A percentile compares a stretch with the other conserved stretches of the same genome.
These are phyloP conservation scores for Tetanocera ferruginea DNA, from an alignment of 2,888 invertebrate species.

Conservation along the genomic window DNA sequence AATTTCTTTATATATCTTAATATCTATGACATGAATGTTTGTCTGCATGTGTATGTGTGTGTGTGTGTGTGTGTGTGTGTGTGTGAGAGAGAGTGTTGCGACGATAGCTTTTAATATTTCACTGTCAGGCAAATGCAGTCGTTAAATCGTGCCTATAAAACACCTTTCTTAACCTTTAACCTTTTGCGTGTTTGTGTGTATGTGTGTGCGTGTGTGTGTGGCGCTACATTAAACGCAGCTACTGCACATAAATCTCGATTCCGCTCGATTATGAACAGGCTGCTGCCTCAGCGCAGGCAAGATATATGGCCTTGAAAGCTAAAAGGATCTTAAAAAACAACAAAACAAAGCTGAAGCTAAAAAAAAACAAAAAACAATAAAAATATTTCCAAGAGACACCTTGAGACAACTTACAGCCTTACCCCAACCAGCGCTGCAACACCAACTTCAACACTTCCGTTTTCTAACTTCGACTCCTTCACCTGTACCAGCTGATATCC, in stretches of 20 bases:
- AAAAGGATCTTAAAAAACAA: not conserved
- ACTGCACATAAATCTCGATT: slow-evolving; percentile 25
- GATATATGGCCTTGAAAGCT: not conserved
- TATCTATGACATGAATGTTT: no score
- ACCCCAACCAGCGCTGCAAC: not conserved
- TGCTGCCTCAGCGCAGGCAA: not conserved
- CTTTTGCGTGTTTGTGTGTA: not conserved
- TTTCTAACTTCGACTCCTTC: not conserved
- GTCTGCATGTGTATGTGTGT: no score
- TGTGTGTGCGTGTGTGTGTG: not conserved
- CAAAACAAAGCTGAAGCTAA: not conserved
- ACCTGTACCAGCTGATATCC: not conserved
- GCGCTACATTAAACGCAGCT: slow-evolving; percentile 27
- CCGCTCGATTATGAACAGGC: slow-evolving; percentile 30
- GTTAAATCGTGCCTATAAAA: slow-evolving; percentile 28
- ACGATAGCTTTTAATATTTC: slow-evolving; percentile 16
- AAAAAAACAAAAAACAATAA: not conserved
- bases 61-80: no score
- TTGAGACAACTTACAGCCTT: not conserved
- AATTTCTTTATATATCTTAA: no score
- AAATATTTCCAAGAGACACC: not conserved
- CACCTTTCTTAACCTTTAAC: slow-evolving; percentile 23
- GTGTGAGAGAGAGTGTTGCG: no score
- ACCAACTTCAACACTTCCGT: not conserved
- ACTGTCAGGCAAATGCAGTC: slow-evolving; percentile 14